Conservation (phyloP, 2,888 invertebrate genomes). For the Allacma fusca region DNA sequence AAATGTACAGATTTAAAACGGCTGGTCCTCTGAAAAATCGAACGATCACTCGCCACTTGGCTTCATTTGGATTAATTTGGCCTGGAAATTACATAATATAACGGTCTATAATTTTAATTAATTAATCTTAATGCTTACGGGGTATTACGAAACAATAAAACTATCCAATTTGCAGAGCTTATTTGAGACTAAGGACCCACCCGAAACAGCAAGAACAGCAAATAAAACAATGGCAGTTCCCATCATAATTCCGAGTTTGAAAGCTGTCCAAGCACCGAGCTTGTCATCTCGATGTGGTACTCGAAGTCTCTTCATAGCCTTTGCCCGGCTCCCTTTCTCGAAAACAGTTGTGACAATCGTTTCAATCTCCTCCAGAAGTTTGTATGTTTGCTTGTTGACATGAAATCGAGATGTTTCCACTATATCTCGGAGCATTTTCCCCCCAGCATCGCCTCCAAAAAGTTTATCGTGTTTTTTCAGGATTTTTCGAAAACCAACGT, state of each 20-base stretch:
- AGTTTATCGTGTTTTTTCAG: conserved; percentile 35
- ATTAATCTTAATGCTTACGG: no score
- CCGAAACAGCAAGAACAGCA: conserved; percentile 16
- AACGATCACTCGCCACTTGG: conserved; percentile 2
- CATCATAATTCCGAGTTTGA: conserved; percentile 28
- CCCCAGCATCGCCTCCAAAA: neutral
- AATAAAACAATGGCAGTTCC: conserved; percentile 21
- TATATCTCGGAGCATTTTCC: neutral
- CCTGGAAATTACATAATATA: no score
- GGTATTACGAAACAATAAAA: no score
- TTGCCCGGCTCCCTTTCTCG: conserved; percentile 27
- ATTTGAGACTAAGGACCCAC: neutral
- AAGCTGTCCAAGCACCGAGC: conserved; percentile 32
- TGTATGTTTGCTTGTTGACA: neutral
- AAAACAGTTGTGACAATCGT: conserved; percentile 18
- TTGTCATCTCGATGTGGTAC: conserved; percentile 10
- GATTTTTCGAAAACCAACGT: conserved; percentile 29
- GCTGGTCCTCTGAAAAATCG: conserved; percentile 28
- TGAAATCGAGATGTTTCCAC: conserved; percentile 17
- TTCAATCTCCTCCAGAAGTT: conserved; percentile 20
- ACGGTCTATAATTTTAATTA: no score
- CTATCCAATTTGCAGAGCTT: neutral
- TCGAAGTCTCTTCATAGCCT: conserved; percentile 31
- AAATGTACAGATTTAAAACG: conserved; percentile 18
- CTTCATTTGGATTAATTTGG: neutral